These are phyloP conservation scores for Parasteatoda tepidariorum DNA, from an alignment of 1,140 invertebrate species.

Conservation along the genomic window DNA sequence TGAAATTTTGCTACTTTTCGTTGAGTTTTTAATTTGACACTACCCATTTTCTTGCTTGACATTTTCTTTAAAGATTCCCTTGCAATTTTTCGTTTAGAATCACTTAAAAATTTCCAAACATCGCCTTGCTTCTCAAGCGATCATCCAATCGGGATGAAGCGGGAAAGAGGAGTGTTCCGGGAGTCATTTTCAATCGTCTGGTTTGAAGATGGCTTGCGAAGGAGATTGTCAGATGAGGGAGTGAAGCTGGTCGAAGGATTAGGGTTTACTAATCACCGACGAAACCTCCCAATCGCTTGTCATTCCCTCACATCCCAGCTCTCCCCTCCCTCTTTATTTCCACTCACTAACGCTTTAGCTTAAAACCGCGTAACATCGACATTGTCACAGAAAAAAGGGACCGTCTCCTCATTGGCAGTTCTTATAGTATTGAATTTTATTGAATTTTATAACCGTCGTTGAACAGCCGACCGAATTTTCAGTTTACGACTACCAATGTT, in stretches of 20 bases:
- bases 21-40: too few relatives aligned
- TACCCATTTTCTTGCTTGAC: too few relatives aligned
- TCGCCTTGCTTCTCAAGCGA: too few relatives aligned
- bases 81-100: not conserved
- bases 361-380: slow-evolving; percentile 21
- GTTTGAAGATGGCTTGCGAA: too few relatives aligned
- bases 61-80: not conserved
- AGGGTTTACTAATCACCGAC: slow-evolving; percentile 46
- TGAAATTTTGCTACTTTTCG: too few relatives aligned
- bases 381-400: not conserved
- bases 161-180: not conserved
- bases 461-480: too few relatives aligned
- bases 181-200: not conserved
- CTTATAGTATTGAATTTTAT: too few relatives aligned
- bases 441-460: too few relatives aligned
- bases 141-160: not conserved
- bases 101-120: not conserved
- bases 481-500: too few relatives aligned
- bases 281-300: slow-evolving; percentile 30
- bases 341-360: slow-evolving; percentile 20
- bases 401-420: not conserved
- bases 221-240: too few relatives aligned
- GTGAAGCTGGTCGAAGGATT: slow-evolving; percentile 27
- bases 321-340: too few relatives aligned
- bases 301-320: not conserved